Evolutionary conservation across 2,113 vertebrate genomes (phyloP), one percentile per base, ranked within the genome.

Genomic region (Nesogale talazaci): DNA sequence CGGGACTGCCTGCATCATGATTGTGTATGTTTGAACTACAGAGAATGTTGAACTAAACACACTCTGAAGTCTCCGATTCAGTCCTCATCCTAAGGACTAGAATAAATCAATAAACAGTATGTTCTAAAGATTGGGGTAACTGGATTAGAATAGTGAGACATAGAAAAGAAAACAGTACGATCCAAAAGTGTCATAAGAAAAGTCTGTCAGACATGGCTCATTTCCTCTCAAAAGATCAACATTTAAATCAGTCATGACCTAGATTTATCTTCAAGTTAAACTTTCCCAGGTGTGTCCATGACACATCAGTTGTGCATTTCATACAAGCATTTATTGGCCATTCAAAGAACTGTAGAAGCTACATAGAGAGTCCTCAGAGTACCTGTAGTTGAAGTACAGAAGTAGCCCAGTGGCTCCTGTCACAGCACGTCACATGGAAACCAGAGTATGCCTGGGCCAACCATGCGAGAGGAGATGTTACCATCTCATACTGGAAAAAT

Each of bases 201-300:
- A 3, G 76, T 17, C n/a, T 63, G 29, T 89, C 40, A 83, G 29
- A 15, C 42, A 85, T 92, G 69, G 52, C 86, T 90, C 52, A 3
- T 56, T 88, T 84, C 80, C 69, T 40, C 17, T 65, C 74, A 63
- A 93, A 95, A 46, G 27, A 74, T 78, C 79, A 94, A 92, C 40
- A 61, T 91, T 93, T 88, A 96, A 46, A 91, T 69, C 74, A 77
- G 46, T 65, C 27, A 81, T 25, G 56, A 83, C 83, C 83, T 69
- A 80, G 87, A 84, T 81, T 96, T 82, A 67, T 76, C 57, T 86
- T 90, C 56, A 83, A 90, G 76, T 90, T 92, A 94, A 91, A 91
- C 59, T 92, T 93, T 93, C 61, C 84, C 78, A 87, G 74, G 61
- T 91, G 1, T 91, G 70, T 75, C 87, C 94, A 72, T 84, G 77